phyloP scores from a whole-genome alignment of 2,113 vertebrate genomes.

The Sialia sialis region DNA sequence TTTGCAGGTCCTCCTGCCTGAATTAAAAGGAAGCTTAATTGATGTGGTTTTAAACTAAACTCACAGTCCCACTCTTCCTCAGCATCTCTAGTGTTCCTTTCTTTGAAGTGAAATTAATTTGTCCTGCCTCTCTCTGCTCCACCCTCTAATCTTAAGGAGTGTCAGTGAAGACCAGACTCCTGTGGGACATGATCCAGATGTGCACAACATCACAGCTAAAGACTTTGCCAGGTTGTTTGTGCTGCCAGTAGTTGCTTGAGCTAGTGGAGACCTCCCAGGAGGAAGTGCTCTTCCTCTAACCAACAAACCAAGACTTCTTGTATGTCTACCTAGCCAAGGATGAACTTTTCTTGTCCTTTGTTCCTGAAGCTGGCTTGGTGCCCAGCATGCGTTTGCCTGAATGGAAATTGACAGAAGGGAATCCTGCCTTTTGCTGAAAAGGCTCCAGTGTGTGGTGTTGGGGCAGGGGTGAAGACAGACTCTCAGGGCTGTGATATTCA shows the following conservation, averaged over 20 bases:
- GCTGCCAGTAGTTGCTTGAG: not conserved
- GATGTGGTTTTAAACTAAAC: constrained; percentile 50
- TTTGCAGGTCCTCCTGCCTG: constrained; percentile 59
- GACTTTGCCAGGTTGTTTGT: not conserved
- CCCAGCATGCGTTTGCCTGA: not conserved
- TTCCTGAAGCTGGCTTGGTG: not conserved
- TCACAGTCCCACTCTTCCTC: not conserved
- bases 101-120: constrained; percentile 13
- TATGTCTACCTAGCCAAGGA: not conserved
- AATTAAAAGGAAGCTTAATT: constrained; percentile 71
- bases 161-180: not conserved
- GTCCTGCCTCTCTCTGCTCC: not conserved
- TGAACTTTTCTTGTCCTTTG: not conserved
- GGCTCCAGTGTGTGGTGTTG: rapidly evolving
- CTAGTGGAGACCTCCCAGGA: not conserved
- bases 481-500: not conserved
- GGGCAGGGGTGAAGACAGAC: not conserved
- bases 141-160: not conserved
- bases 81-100: not conserved
- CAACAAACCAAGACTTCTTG: not conserved
- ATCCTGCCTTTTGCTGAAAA: not conserved
- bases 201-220: not conserved
- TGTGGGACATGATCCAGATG: not conserved
- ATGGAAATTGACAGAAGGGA: not conserved
- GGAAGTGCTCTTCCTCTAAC: not conserved